A percentile compares a stretch with the other conserved stretches of the same genome.
Conservation (phyloP, 1,140 invertebrate species). For the Cotesia chilonis region DNA sequence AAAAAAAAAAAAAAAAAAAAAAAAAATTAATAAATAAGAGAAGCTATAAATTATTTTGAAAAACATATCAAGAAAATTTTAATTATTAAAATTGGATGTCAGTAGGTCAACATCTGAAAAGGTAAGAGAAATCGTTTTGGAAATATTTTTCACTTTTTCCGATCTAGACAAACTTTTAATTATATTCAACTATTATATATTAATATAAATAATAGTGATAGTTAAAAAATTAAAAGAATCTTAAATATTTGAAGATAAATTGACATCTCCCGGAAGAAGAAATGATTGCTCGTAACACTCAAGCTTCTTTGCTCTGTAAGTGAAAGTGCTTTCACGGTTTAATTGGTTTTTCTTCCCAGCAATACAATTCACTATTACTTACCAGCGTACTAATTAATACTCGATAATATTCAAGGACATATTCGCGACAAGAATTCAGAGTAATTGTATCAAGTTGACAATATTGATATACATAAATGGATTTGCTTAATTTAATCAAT, state of each 20-base stretch:
- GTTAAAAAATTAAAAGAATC: background rate
- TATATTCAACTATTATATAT: background rate
- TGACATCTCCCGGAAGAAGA: conserved; percentile 46
- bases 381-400: no score
- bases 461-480: no score
- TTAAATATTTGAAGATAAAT: conserved; percentile 33
- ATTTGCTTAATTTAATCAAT: no score
- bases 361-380: no score
- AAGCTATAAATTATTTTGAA: background rate
- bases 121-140: conserved; percentile 56
- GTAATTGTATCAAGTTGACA: no score
- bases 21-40: background rate
- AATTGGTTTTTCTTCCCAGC: background rate
- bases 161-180: background rate
- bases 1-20: no score
- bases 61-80: conserved; percentile 11
- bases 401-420: no score
- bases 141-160: conserved; percentile 9
- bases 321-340: conserved; percentile 51
- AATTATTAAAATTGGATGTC: conserved; percentile 57
- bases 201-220: background rate
- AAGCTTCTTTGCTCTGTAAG: conserved; percentile 36
- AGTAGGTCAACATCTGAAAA: conserved; percentile 56
- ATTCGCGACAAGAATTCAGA: no score
- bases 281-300: conserved; percentile 34